Conservation (phyloP, 2,113 vertebrate species). For the Eudyptes chrysolophus region DNA sequence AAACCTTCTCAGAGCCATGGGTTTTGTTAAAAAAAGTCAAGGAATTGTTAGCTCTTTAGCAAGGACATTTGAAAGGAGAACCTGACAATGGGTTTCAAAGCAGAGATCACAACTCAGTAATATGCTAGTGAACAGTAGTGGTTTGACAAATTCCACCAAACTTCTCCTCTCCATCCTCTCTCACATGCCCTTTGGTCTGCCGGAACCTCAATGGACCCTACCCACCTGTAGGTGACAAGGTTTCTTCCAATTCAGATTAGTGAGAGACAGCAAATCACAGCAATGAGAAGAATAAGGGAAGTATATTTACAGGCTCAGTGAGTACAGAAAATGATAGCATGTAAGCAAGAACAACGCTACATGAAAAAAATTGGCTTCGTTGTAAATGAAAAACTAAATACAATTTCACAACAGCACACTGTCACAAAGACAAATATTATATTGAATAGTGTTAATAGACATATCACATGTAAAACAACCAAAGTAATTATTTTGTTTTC, state of each 20-base stretch:
- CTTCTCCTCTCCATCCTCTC: background rate
- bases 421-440: slow-evolving; percentile 44
- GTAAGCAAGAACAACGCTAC: background rate
- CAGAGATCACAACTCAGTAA: background rate
- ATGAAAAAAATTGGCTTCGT: background rate
- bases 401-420: slow-evolving; percentile 15
- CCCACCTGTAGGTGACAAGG: background rate
- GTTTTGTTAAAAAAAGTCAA: background rate
- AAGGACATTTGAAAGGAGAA: background rate
- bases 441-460: slow-evolving; percentile 42
- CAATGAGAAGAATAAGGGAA: background rate
- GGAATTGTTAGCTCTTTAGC: background rate
- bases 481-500: slow-evolving; percentile 51
- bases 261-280: background rate
- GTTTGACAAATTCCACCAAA: background rate
- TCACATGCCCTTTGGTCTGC: accelerated
- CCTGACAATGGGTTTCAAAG: background rate
- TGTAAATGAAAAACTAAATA: slow-evolving; percentile 51
- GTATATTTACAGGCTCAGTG: background rate
- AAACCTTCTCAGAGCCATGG: background rate
- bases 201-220: background rate
- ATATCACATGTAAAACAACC: slow-evolving; percentile 44
- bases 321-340: background rate
- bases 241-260: background rate
- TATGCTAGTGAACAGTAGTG: background rate